A percentile compares a stretch with the other conserved stretches of the same genome.
These are phyloP conservation scores for Eupithecia inturbata DNA, from an alignment of 2,888 invertebrate genomes.

Conservation along the genomic window DNA sequence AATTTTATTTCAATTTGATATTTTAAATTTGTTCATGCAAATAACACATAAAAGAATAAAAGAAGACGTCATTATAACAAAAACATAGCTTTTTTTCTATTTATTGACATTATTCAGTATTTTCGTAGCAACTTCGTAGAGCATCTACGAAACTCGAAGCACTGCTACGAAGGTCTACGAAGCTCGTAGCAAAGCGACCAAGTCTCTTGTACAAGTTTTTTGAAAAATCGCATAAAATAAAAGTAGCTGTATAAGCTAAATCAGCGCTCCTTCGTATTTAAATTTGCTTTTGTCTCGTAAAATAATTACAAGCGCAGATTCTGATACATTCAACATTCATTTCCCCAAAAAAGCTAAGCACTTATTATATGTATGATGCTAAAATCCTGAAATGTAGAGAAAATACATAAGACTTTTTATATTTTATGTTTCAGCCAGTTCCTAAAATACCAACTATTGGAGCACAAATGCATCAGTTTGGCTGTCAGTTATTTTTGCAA, in stretches of 20 bases:
- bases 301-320: not conserved
- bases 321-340: not conserved
- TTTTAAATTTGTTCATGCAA: too few species aligned
- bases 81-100: too few species aligned
- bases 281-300: not conserved
- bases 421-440: not conserved
- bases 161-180: not conserved
- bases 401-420: not conserved
- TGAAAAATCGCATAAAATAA: not conserved
- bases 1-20: too few species aligned
- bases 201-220: not conserved
- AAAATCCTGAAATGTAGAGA: not conserved
- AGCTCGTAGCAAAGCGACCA: conserved; percentile 1
- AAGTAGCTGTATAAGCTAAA: not conserved
- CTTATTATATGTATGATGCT: not conserved
- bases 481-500: conserved; percentile 6
- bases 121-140: conserved; percentile 2
- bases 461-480: not conserved
- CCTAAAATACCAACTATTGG: not conserved
- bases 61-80: too few species aligned
- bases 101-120: too few species aligned
- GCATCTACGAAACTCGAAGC: conserved; percentile 6
- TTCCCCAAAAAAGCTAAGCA: not conserved
- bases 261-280: not conserved
- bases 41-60: too few species aligned